A percentile compares a stretch with the other conserved stretches of the same genome.
Evolutionary conservation across 2,797 vertebrate genomes (phyloP).

Genomic region (Gadopsis marmoratus): DNA sequence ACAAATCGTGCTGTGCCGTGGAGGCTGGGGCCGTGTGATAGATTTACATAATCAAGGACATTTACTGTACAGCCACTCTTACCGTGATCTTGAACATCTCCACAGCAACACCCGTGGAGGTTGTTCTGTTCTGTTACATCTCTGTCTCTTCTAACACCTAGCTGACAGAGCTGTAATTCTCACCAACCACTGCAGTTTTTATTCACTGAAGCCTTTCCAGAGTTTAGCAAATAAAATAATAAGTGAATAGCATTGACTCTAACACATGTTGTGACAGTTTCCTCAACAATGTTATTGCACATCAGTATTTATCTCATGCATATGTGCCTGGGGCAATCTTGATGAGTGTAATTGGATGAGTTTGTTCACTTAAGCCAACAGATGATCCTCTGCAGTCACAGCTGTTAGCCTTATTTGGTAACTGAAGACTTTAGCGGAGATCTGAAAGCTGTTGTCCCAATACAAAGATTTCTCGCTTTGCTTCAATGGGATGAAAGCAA

Average conservation of each 20-base stretch:
- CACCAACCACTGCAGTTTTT: conserved; percentile 7
- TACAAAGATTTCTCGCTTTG: conserved; percentile 19
- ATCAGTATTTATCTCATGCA: conserved; percentile 32
- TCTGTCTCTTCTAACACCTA: background rate
- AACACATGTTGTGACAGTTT: conserved; percentile 25
- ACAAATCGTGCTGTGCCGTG: conserved; percentile 71
- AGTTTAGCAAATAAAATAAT: conserved; percentile 23
- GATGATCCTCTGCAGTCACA: conserved; percentile 61
- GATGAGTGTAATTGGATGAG: conserved; percentile 49
- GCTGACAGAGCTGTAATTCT: conserved; percentile 19
- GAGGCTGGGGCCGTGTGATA: conserved; percentile 73
- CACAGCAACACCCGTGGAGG: conserved; percentile 60
- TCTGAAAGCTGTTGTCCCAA: conserved; percentile 28
- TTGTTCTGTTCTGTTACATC: conserved; percentile 39
- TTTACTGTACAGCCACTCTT: conserved; percentile 75
- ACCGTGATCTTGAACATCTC: conserved; percentile 62
- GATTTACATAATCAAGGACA: conserved; percentile 83
- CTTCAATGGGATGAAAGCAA: conserved; percentile 28
- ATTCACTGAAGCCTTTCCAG: conserved; percentile 30
- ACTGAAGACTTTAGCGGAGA: conserved; percentile 34
- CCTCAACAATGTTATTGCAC: conserved; percentile 23
- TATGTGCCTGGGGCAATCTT: conserved; percentile 37
- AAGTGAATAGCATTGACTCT: conserved; percentile 3
- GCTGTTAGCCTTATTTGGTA: conserved; percentile 56
- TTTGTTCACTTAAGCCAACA: conserved; percentile 57